Base-by-base conservation (phyloP, 2,888 invertebrate genomes). In the Vesta saturnalis region DNA sequence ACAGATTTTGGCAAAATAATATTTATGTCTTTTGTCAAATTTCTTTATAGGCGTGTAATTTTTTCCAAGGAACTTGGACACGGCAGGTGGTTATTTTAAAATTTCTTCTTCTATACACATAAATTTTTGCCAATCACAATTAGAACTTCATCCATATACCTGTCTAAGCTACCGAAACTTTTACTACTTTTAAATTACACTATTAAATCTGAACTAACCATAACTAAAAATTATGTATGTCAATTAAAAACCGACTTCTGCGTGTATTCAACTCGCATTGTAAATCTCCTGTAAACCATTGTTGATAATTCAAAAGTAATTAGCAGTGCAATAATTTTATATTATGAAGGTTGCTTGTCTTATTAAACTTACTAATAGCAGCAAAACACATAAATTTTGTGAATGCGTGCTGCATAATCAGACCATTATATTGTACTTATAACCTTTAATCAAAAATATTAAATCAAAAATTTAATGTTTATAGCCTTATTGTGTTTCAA, bases 21-120 rank as follows among this genome's bases (percentile, higher is more conserved):
- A 69, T 69, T 69, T 70, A 67, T 67, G 63, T 61, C 60, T 30
- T 59, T 64, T 60, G 68, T 54, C 71, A 61, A 68, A 64, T 69
- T 67, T 35, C 60, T 52, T 64, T 58, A 56, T 54, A 43, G 61
- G 54, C 67, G 56, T 68, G 62, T 71, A 64, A 69, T 69, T 67
- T 71, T 69, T 62, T 21, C 52, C 52, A 58, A 43, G 23, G 39
- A 64, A 60, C 54, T 49, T 60, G 22, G 39, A 58, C 55, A 54
- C 71, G 61, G 71, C 64, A 69, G 71, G 71, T 72, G 71, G 69
- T 57, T 62, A 54, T 30, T 16, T 47, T 16, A 35, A 52, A 63
- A 63, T 63, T 14, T 63, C 47, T 35, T 30, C 23, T n/a, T 47
- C 47, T 15, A 47, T 23, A 10, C 39, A 5, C 58, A 39, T 58